Percentiles rank a stretch among this genome's conserved stretches.
Evolutionary conservation across 2,797 vertebrate species (phyloP).

Genomic region (Mormyrus proboscirostris): DNA sequence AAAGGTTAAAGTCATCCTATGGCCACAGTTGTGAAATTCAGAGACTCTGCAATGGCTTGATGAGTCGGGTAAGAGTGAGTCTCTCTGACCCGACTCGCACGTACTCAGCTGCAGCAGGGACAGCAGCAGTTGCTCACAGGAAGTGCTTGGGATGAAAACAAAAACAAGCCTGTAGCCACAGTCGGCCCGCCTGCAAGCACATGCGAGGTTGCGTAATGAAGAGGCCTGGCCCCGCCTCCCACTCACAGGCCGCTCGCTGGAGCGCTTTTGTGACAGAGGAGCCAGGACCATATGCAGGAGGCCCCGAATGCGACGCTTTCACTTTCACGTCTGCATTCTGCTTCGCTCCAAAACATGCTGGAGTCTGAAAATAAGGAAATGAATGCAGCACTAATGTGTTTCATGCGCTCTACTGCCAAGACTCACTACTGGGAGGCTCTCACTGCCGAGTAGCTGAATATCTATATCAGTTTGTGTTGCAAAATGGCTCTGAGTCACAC

Average conservation of each 20-base stretch:
- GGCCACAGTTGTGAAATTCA: neutral
- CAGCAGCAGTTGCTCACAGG: constrained; percentile 29
- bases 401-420: neutral
- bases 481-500: constrained; percentile 1
- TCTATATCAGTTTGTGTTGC: neutral
- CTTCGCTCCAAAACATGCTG: neutral
- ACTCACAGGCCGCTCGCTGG: constrained; percentile 32
- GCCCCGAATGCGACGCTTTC: constrained; percentile 21
- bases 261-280: constrained; percentile 18
- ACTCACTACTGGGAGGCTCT: neutral
- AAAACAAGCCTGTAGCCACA: constrained; percentile 46
- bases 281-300: constrained; percentile 26
- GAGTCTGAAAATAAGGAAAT: constrained; percentile 7
- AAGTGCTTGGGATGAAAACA: constrained; percentile 37
- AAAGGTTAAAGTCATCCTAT: neutral
- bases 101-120: neutral
- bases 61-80: neutral
- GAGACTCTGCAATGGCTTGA: neutral
- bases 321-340: constrained; percentile 33
- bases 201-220: constrained; percentile 54
- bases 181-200: constrained; percentile 42
- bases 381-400: neutral
- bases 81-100: neutral
- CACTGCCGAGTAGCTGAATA: neutral
- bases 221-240: constrained; percentile 39